These are phyloP conservation scores for Amphilophus citrinellus DNA, from an alignment of 2,113 vertebrate genomes.

Conservation along the genomic window DNA sequence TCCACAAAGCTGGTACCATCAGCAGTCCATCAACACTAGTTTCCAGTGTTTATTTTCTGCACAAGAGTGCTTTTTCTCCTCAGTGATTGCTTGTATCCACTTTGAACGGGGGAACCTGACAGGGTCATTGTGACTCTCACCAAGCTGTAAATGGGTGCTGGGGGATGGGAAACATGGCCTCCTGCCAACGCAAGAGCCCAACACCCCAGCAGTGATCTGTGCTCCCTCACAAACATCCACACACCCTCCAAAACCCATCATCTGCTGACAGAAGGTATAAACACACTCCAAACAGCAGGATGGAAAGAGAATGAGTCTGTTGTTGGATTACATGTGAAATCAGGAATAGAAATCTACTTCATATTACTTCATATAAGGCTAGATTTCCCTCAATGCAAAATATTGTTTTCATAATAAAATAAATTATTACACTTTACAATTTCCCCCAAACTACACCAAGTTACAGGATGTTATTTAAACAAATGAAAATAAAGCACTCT, in stretches of 20 bases:
- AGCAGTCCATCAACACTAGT: neutral
- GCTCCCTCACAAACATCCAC: slow-evolving; percentile 31
- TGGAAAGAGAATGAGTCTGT: neutral
- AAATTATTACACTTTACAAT: too few species aligned
- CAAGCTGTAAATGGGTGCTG: slow-evolving; percentile 35
- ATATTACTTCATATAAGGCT: neutral
- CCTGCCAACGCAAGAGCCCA: slow-evolving; percentile 54
- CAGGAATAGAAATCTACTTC: neutral
- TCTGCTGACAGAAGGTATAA: slow-evolving; percentile 38
- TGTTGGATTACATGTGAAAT: neutral
- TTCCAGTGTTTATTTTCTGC: slow-evolving; percentile 6
- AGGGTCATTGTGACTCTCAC: slow-evolving; percentile 33
- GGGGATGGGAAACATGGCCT: slow-evolving; percentile 65
- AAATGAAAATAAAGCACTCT: too few species aligned
- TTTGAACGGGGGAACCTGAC: slow-evolving; percentile 29
- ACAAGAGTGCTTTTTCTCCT: neutral
- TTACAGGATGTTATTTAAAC: too few species aligned
- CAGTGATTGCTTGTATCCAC: slow-evolving; percentile 1
- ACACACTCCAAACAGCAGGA: neutral
- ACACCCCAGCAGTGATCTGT: slow-evolving; percentile 33
- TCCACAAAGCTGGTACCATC: neutral
- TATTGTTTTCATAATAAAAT: too few species aligned
- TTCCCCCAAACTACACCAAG: too few species aligned
- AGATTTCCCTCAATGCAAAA: neutral
- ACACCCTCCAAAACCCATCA: slow-evolving; percentile 20